Percentiles rank a stretch among this genome's conserved stretches.
Evolutionary conservation across 2,113 vertebrate species (phyloP).

Genomic region (Rhinogobius similis): DNA sequence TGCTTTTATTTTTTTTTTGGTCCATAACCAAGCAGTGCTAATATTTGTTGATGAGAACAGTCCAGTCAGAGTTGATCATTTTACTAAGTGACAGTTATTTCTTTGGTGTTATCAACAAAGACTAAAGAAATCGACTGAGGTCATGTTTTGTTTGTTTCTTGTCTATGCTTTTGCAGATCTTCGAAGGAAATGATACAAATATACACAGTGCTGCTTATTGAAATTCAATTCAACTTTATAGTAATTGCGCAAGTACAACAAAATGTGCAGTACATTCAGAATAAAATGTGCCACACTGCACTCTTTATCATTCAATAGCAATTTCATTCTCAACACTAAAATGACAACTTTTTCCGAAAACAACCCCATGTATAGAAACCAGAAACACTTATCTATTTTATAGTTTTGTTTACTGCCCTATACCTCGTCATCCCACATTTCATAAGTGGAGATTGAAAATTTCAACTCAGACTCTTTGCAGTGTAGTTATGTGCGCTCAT

Average conservation of each 20-base stretch:
- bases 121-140: background rate
- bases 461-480: background rate
- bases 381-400: background rate
- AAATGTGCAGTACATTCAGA: too few species aligned
- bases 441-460: slow-evolving; percentile 7
- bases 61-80: background rate
- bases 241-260: too few species aligned
- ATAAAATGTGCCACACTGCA: background rate
- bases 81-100: background rate
- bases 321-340: too few species aligned
- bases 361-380: background rate
- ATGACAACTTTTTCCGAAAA: background rate
- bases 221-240: background rate
- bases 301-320: background rate
- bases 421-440: background rate
- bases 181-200: background rate
- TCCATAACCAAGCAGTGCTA: background rate
- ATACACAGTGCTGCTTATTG: background rate
- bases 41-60: background rate
- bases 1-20: too few species aligned
- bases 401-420: background rate
- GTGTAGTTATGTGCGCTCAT: slow-evolving; percentile 2
- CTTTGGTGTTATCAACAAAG: background rate
- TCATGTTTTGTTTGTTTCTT: background rate
- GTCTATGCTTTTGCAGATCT: background rate